phyloP scores from a whole-genome alignment of 1,140 invertebrate genomes.

The Pseudachorutes palmiensis region DNA sequence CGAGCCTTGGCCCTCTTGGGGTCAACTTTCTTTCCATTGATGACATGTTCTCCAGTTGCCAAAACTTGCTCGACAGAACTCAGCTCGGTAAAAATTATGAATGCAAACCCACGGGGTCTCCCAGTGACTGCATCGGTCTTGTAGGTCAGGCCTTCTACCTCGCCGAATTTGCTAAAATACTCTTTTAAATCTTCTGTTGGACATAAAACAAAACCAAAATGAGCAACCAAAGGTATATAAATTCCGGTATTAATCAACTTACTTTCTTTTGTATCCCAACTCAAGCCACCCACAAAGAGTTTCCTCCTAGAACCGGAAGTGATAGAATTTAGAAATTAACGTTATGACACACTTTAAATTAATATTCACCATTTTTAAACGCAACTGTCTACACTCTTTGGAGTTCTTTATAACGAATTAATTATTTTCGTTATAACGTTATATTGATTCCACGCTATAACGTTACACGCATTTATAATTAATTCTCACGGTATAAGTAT shows the following conservation, averaged over 20 bases:
- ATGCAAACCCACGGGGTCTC: constrained; percentile 58
- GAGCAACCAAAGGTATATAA: constrained; percentile 26
- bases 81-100: constrained; percentile 57
- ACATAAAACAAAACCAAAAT: constrained; percentile 28
- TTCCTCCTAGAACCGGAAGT: constrained; percentile 43
- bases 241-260: constrained; percentile 12
- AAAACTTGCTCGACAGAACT: constrained; percentile 55
- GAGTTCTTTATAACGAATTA: neutral
- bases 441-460: constrained; percentile 6
- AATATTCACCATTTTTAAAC: too few relatives aligned
- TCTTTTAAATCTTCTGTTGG: constrained; percentile 48
- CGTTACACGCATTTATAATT: neutral
- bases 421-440: neutral
- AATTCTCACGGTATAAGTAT: too few relatives aligned
- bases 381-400: too few relatives aligned
- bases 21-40: constrained; percentile 58
- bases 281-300: constrained; percentile 47
- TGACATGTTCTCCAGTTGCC: constrained; percentile 49
- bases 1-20: constrained; percentile 56
- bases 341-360: neutral
- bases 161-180: constrained; percentile 56
- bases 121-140: constrained; percentile 58
- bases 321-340: constrained; percentile 2
- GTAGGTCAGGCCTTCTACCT: constrained; percentile 56
- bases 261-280: constrained; percentile 46